phyloP scores from a whole-genome alignment of 1,140 invertebrate species.

The Tetraneura akinire region DNA sequence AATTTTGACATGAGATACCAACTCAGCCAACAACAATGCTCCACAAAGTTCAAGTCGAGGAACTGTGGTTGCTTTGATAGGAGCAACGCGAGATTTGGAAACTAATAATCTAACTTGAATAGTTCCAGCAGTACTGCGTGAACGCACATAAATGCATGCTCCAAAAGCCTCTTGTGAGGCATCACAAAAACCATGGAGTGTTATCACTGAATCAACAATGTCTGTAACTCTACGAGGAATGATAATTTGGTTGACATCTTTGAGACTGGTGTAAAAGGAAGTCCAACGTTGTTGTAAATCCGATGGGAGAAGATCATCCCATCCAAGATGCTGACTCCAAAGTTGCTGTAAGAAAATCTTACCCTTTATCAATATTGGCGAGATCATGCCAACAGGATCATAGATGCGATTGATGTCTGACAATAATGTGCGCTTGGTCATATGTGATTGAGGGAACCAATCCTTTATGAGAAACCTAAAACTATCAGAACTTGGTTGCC shows the following conservation, averaged over 20 bases:
- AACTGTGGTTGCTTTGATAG: slow-evolving; percentile 57
- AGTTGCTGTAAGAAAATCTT: slow-evolving; percentile 57
- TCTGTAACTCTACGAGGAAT: neutral
- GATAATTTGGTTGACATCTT: neutral
- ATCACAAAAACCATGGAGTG: neutral
- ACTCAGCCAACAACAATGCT: slow-evolving; percentile 55
- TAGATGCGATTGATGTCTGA: slow-evolving; percentile 54
- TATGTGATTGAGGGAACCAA: neutral
- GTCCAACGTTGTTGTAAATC: slow-evolving; percentile 34
- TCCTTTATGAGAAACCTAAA: neutral
- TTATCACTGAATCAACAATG: neutral
- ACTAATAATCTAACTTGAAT: neutral
- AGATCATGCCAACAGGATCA: slow-evolving; percentile 55
- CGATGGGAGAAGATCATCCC: slow-evolving; percentile 54
- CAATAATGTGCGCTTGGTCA: slow-evolving; percentile 42
- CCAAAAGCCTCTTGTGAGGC: neutral
- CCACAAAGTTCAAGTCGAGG: slow-evolving; percentile 58
- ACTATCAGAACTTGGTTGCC: neutral
- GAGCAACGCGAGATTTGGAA: slow-evolving; percentile 58
- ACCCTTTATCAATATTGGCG: slow-evolving; percentile 54
- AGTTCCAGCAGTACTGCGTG: too few relatives aligned
- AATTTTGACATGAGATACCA: neutral
- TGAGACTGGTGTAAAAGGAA: neutral
- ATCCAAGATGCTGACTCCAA: slow-evolving; percentile 53
- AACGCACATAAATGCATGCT: neutral